Evolutionary conservation across 2,888 invertebrate genomes (phyloP).

Genomic region (Brachylomia viminalis): DNA sequence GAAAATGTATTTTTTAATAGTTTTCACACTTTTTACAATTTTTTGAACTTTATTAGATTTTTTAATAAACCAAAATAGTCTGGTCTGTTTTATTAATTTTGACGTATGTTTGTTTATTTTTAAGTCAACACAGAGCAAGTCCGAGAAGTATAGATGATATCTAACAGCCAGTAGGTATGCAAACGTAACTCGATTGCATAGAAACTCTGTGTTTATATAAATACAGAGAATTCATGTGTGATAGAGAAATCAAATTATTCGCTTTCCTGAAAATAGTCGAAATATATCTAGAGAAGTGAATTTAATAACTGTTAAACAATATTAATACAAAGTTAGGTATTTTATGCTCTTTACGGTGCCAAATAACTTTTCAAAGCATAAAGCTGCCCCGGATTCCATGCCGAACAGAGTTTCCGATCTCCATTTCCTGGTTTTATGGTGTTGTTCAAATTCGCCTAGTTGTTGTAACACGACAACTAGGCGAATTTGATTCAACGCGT

Average conservation of each 20-base stretch:
- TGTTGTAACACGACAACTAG: background rate
- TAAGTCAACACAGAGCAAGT: conserved; percentile 6
- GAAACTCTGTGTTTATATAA: conserved; percentile 23
- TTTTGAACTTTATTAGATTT: conserved; percentile 43
- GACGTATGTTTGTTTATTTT: conserved; percentile 42
- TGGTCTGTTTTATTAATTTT: conserved; percentile 19
- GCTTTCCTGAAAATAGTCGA: background rate
- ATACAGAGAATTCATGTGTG: conserved; percentile 20
- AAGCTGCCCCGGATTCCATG: background rate
- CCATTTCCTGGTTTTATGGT: background rate
- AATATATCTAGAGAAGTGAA: background rate
- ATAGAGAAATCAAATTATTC: background rate
- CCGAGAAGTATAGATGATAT: conserved; percentile 26
- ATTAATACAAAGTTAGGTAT: background rate
- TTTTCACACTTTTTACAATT: conserved; percentile 46
- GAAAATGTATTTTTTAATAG: conserved; percentile 35
- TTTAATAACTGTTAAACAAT: background rate
- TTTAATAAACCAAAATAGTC: conserved; percentile 26
- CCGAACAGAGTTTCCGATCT: background rate
- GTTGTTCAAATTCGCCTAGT: too few species aligned
- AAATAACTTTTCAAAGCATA: background rate
- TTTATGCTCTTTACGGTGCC: background rate
- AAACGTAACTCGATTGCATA: background rate
- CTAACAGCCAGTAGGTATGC: conserved; percentile 30
- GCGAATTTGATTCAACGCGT: background rate